A percentile compares a stretch with the other conserved stretches of the same genome.
phyloP scores from a whole-genome alignment of 2,797 vertebrate genomes.

The Carapus acus region DNA sequence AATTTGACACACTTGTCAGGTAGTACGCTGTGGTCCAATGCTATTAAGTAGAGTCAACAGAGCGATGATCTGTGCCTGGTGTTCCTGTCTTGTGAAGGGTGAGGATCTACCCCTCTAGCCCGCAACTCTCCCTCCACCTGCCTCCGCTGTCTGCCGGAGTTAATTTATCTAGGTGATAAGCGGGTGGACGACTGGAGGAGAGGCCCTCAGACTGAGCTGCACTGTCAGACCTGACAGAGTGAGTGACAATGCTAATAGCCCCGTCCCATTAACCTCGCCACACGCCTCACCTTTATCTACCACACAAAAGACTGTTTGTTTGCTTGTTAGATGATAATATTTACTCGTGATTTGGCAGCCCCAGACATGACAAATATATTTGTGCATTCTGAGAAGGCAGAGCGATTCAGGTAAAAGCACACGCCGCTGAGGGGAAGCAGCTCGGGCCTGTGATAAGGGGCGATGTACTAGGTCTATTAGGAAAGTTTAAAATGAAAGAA shows the following conservation, averaged over 20 bases:
- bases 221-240: conserved; percentile 77
- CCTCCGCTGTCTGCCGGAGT: conserved; percentile 74
- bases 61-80: conserved; percentile 77
- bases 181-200: conserved; percentile 72
- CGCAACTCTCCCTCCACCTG: conserved; percentile 57
- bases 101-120: conserved; percentile 56
- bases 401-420: conserved; percentile 40
- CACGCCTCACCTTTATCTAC: conserved; percentile 78
- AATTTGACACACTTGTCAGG: conserved; percentile 65
- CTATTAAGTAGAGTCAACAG: conserved; percentile 76
- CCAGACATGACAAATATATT: conserved; percentile 73
- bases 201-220: conserved; percentile 72
- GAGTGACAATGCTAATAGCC: conserved; percentile 86
- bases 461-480: conserved; percentile 58
- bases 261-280: conserved; percentile 74
- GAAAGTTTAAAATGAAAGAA: conserved; percentile 57
- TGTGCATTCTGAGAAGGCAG: conserved; percentile 64
- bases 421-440: conserved; percentile 35
- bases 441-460: conserved; percentile 50
- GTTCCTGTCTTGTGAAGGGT: conserved; percentile 70
- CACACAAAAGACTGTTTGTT: conserved; percentile 75
- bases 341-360: conserved; percentile 64
- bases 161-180: conserved; percentile 79
- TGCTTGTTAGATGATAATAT: conserved; percentile 78
- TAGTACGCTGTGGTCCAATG: conserved; percentile 54